These are phyloP conservation scores for Ramphastos sulfuratus DNA, from an alignment of 2,113 vertebrate species.

Conservation along the genomic window DNA sequence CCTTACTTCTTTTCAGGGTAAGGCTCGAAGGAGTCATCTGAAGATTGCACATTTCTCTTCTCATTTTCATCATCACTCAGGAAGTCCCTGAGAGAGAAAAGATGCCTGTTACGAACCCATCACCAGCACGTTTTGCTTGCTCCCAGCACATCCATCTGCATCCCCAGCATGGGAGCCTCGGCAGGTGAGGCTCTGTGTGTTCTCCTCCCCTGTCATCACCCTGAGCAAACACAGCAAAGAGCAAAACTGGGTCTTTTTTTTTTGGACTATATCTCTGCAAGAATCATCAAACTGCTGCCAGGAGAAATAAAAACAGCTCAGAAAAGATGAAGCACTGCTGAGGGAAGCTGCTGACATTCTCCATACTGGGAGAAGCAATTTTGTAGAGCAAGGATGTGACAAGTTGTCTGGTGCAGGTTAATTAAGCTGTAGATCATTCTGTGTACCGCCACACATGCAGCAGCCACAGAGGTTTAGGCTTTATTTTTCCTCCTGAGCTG, in stretches of 20 bases:
- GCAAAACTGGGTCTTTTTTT: not conserved
- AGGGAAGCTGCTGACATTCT: not conserved
- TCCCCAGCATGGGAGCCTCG: not conserved
- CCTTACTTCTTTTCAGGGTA: constrained; percentile 83
- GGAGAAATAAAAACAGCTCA: not conserved
- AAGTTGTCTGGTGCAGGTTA: not conserved
- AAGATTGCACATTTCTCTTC: constrained; percentile 73
- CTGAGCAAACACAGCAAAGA: not conserved
- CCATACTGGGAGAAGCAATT: not conserved
- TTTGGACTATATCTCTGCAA: not conserved
- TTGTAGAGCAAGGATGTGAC: not conserved
- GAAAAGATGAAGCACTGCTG: not conserved
- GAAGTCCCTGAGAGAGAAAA: constrained; percentile 75
- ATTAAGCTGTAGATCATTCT: not conserved
- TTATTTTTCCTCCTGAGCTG: not conserved
- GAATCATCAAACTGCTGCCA: not conserved
- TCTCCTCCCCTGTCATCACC: not conserved
- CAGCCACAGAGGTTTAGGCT: not conserved
- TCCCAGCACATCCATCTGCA: not conserved
- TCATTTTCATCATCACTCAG: constrained; percentile 83
- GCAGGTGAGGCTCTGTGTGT: not conserved
- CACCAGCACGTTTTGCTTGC: fast-evolving
- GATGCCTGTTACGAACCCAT: not conserved
- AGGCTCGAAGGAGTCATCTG: constrained; percentile 85
- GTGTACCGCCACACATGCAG: not conserved